Percentiles rank a stretch among this genome's conserved stretches.
Conservation (phyloP, 2,113 vertebrate genomes). For the Tragelaphus strepsiceros region DNA sequence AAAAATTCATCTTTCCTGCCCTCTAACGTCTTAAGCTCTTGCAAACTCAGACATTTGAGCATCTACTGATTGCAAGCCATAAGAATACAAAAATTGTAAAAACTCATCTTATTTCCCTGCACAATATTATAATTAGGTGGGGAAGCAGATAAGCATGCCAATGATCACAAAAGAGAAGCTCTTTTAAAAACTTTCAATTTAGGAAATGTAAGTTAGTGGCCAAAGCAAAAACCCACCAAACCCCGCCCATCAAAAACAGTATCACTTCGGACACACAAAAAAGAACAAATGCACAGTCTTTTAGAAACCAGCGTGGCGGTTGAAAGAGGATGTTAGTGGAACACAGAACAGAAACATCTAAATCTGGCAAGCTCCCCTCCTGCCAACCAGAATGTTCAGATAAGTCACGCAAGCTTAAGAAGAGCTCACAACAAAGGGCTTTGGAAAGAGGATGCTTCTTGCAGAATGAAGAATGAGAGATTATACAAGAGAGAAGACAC, state of each 20-base stretch:
- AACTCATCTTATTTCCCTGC: not conserved
- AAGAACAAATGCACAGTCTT: not conserved
- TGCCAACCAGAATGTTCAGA: not conserved
- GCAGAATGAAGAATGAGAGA: not conserved
- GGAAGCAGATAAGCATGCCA: not conserved
- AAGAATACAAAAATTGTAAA: not conserved
- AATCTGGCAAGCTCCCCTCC: not conserved
- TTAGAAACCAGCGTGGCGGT: not conserved
- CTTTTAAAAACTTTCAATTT: not conserved
- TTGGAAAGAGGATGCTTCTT: not conserved
- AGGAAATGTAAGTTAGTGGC: not conserved
- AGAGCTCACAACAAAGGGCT: not conserved
- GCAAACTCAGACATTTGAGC: not conserved
- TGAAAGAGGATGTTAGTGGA: not conserved
- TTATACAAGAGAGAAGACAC: not conserved
- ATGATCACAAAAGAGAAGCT: not conserved
- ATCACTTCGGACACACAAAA: not conserved
- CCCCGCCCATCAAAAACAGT: not conserved
- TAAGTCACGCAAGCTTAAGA: not conserved
- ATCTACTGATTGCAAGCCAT: not conserved
- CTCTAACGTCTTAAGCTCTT: not conserved
- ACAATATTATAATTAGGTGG: not conserved
- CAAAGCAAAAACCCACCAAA: not conserved
- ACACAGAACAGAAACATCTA: not conserved
- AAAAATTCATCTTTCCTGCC: not conserved